phyloP scores from a whole-genome alignment of 2,797 vertebrate species.

The Rallus crepitans region DNA sequence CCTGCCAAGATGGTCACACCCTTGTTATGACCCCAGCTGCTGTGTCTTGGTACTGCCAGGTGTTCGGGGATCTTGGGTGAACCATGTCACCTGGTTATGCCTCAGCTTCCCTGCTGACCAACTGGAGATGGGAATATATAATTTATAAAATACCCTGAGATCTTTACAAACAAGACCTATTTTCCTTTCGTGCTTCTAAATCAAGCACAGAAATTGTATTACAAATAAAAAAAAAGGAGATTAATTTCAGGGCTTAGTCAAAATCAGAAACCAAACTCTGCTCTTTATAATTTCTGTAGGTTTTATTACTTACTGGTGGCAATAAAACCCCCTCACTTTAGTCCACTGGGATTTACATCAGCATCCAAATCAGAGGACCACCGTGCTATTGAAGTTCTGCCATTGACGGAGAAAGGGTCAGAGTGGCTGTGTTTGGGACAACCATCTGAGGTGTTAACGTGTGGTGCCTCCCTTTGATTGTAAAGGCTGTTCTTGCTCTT shows the following conservation, averaged over 20 bases:
- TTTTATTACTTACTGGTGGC: background rate
- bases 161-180: background rate
- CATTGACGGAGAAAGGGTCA: background rate
- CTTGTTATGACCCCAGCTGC: background rate
- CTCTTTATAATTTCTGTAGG: background rate
- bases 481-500: background rate
- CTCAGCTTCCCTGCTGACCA: background rate
- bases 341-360: background rate
- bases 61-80: background rate
- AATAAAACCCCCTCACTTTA: background rate
- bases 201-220: background rate
- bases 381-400: background rate
- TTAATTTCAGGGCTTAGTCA: background rate
- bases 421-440: background rate
- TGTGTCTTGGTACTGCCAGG: background rate
- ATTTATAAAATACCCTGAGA: background rate
- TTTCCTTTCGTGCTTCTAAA: background rate
- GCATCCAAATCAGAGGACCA: background rate
- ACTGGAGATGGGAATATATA: background rate
- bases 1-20: background rate
- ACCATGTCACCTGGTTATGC: background rate
- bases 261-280: background rate
- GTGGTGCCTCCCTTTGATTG: background rate
- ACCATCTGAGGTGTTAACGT: background rate
- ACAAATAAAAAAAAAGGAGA: background rate